Evolutionary conservation across 2,797 vertebrate genomes (phyloP), one percentile per base, ranked within the genome.

Genomic region (Nannoperca obscura): DNA sequence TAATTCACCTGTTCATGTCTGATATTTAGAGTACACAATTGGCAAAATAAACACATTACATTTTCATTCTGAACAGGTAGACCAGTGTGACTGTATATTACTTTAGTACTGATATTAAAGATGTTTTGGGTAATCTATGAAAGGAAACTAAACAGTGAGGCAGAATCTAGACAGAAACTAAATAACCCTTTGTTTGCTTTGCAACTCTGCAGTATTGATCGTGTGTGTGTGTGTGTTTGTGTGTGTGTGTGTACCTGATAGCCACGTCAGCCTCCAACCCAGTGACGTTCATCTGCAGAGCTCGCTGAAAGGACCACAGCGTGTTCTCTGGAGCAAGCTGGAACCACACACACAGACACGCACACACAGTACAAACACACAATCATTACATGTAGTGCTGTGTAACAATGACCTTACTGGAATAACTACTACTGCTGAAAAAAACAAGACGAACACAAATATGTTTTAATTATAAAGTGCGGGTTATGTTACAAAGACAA

Each of bases 291-390:
- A 97, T 96, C 71, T 98, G 97, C 61, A 97, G 89, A 9, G 98
- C 98, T 87, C 96, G 96, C 88, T 96, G 96, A 91, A 99, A 99
- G 68, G 98, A 98, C 95, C 98, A 96, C 78, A 98, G 81, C 0
- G 97, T 99, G 91, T 95, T 95, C 72, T 99, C 98, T 72, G 98
- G 98, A 61, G 98, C 97, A 71, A 99, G 65, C 98, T 97, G 80
- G 9, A 7, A 47, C 73, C 22, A 74, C 47, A 83, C 4, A 83
- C 47, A 84, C 1, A 54, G 10, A 65, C 2, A 70, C 40, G 54
- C 32, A 30, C 5, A 36, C 30, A 40, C 34, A 75, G 24, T 1
- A 81, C 15, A 19, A 1, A 40, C 30, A 27, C 7, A 70, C 3
- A 30, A 12, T 17, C 2, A 58, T 53, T 40, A 7, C 22, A 55